phyloP scores from a whole-genome alignment of 2,113 vertebrate species.

The Eonycteris spelaea region DNA sequence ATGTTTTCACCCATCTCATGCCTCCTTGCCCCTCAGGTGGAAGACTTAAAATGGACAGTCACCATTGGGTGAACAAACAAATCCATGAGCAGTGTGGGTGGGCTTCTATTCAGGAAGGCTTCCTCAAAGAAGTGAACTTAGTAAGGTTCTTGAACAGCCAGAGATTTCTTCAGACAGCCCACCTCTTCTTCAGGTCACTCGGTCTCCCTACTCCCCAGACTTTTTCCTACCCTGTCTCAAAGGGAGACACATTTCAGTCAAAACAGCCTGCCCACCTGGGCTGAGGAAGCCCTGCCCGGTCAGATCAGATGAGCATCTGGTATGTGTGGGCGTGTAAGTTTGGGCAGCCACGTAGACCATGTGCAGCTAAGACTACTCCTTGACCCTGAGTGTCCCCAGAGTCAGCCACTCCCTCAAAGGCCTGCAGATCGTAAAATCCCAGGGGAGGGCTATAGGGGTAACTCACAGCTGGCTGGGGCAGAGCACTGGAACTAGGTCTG shows the following conservation, averaged over 20 bases:
- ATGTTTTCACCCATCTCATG: not conserved
- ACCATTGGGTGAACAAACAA: fast-evolving
- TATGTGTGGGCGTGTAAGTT: not conserved
- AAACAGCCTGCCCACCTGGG: not conserved
- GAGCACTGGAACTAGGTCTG: not conserved
- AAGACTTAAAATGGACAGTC: not conserved
- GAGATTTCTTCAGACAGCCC: not conserved
- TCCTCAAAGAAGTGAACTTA: not conserved
- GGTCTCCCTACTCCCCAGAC: not conserved
- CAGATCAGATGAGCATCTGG: not conserved
- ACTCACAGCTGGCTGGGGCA: not conserved
- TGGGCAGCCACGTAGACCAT: not conserved
- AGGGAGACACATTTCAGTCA: not conserved
- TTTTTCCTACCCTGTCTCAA: not conserved
- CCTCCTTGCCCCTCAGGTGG: not conserved
- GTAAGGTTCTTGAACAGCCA: not conserved
- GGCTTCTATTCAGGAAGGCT: not conserved
- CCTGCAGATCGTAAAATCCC: not conserved
- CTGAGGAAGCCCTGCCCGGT: not conserved
- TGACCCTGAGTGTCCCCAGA: not conserved
- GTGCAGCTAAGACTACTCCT: not conserved
- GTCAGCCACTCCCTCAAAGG: not conserved
- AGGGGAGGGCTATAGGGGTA: not conserved
- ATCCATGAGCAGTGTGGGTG: not conserved
- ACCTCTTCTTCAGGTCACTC: not conserved